A percentile compares a stretch with the other conserved stretches of the same genome.
Evolutionary conservation across 2,797 vertebrate species (phyloP).

Genomic region (Sphenopsis melanotis): DNA sequence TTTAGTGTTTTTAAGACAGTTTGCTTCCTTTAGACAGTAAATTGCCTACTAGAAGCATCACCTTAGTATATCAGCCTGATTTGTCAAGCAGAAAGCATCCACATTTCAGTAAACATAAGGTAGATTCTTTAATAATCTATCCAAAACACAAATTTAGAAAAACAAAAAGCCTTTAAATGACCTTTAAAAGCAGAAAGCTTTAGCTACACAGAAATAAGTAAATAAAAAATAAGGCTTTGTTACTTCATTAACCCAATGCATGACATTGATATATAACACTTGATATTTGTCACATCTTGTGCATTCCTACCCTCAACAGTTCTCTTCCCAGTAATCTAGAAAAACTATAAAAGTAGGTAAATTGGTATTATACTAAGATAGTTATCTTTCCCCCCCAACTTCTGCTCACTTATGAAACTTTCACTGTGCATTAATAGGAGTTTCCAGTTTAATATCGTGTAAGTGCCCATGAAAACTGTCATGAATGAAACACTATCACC

Average conservation of each 20-base stretch:
- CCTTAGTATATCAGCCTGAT: not conserved
- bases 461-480: not conserved
- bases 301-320: not conserved
- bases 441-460: not conserved
- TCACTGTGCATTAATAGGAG: not conserved
- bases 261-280: not conserved
- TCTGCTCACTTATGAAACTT: not conserved
- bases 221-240: not conserved
- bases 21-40: not conserved
- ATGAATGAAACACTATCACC: accelerated
- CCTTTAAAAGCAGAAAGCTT: not conserved
- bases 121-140: not conserved
- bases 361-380: not conserved
- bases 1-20: not conserved
- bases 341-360: not conserved
- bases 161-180: not conserved
- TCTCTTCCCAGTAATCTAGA: not conserved
- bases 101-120: not conserved
- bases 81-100: not conserved
- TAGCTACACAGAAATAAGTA: not conserved
- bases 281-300: not conserved
- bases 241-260: not conserved
- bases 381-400: not conserved
- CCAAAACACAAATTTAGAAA: not conserved
- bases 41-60: not conserved